Conservation (phyloP, 2,113 vertebrate species). For the Hydrolagus affinis region DNA sequence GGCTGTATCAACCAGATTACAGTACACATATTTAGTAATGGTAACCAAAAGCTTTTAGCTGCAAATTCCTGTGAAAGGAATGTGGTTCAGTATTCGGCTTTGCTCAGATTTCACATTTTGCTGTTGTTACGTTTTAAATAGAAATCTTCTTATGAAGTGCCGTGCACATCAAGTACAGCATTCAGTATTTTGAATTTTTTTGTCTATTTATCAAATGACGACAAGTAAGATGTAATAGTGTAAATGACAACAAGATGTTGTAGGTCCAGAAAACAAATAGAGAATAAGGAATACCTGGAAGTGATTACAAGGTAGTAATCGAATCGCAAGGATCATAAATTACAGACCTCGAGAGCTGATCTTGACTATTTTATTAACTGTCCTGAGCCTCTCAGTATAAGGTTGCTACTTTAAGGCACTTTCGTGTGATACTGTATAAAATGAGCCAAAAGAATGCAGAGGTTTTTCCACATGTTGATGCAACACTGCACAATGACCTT, state of each 20-base stretch:
- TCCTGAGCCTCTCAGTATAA: not conserved
- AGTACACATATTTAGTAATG: not conserved
- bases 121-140: no score
- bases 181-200: not conserved
- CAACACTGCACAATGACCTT: not conserved
- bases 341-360: not conserved
- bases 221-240: not conserved
- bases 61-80: not conserved
- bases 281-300: not conserved
- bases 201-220: not conserved
- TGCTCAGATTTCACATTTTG: not conserved
- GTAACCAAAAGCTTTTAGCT: not conserved
- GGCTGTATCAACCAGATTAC: not conserved
- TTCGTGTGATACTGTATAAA: not conserved
- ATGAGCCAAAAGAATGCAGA: not conserved
- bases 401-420: not conserved
- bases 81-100: not conserved
- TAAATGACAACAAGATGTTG: not conserved
- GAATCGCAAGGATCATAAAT: not conserved
- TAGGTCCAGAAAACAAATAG: not conserved
- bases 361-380: conserved; percentile 4
- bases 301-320: conserved; percentile 12
- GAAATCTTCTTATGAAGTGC: not conserved
- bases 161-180: not conserved
- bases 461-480: not conserved